Conservation (phyloP, 30 jellyfish, hydroid and myxozoan species). For the Hydractinia echinata region DNA sequence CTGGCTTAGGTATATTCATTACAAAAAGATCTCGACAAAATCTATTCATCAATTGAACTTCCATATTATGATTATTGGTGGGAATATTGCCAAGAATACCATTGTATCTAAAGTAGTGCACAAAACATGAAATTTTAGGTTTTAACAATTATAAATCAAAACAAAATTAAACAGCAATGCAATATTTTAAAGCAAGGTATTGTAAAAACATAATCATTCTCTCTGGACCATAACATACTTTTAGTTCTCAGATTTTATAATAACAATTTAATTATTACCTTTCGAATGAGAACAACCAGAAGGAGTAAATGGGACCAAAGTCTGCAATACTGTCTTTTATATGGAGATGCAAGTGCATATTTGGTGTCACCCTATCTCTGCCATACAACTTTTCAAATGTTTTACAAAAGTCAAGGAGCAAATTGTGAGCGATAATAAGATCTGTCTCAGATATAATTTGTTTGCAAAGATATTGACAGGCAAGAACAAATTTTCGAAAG, state of each 20-base stretch:
- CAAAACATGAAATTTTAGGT: not conserved
- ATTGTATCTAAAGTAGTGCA: not conserved
- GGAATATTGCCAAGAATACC: not conserved
- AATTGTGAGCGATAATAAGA: not conserved
- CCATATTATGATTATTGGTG: not conserved
- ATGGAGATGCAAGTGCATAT: conserved; percentile 16
- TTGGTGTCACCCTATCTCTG: not conserved
- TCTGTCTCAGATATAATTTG: not conserved
- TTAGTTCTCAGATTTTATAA: too few relatives aligned
- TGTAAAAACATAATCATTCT: too few relatives aligned
- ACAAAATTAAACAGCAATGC: not conserved
- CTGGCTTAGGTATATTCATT: not conserved
- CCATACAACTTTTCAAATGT: not conserved
- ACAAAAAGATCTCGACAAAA: conserved; percentile 1
- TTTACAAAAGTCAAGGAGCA: not conserved
- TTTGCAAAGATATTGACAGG: conserved; percentile 1
- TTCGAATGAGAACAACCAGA: conserved; percentile 7
- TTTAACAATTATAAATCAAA: not conserved
- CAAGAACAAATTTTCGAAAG: conserved; percentile 16
- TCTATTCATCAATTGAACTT: not conserved
- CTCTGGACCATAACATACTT: too few relatives aligned
- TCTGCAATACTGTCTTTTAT: not conserved
- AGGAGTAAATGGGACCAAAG: conserved; percentile 18
- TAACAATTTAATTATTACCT: not conserved
- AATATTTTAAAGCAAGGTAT: too few relatives aligned